Conservation (phyloP, 2,888 invertebrate species). For the Gari tellinella region DNA sequence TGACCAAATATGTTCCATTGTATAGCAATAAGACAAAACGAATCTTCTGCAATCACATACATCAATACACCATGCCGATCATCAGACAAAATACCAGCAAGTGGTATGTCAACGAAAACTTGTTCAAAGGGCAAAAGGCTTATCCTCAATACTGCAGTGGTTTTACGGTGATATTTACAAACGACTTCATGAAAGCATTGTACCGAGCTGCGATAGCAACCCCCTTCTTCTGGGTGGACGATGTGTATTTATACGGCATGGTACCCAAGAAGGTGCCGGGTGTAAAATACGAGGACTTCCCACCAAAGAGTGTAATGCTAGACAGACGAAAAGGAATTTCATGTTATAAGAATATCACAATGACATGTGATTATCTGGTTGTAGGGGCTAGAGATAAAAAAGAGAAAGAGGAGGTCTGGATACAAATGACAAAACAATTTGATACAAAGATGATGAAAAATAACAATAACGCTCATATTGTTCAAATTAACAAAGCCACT, state of each 20-base stretch:
- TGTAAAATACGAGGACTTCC: slow-evolving; percentile 40
- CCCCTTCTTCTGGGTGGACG: slow-evolving; percentile 63
- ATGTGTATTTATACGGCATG: slow-evolving; percentile 55
- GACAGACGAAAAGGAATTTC: slow-evolving; percentile 14
- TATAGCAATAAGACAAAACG: slow-evolving; percentile 37
- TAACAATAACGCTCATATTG: too few relatives aligned
- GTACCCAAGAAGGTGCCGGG: slow-evolving; percentile 46
- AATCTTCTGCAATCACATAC: slow-evolving; percentile 55
- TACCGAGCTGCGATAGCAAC: slow-evolving; percentile 43
- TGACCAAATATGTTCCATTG: slow-evolving; percentile 32
- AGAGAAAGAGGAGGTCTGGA: slow-evolving; percentile 37
- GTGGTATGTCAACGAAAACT: slow-evolving; percentile 45
- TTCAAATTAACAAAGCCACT: too few relatives aligned
- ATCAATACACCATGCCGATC: slow-evolving; percentile 47
- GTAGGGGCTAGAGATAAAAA: slow-evolving; percentile 29
- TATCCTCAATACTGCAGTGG: slow-evolving; percentile 58
- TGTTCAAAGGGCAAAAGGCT: slow-evolving; percentile 43
- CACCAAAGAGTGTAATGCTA: slow-evolving; percentile 22
- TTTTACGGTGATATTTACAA: slow-evolving; percentile 51
- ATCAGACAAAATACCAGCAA: slow-evolving; percentile 48
- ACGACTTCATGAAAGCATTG: slow-evolving; percentile 53
- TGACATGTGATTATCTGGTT: slow-evolving; percentile 43
- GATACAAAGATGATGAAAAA: not conserved
- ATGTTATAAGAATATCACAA: slow-evolving; percentile 46
- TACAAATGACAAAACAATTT: slow-evolving; percentile 40